Evolutionary conservation across 1,140 invertebrate genomes (phyloP), one percentile per base, ranked within the genome.

Genomic region (Octopus sinensis): DNA sequence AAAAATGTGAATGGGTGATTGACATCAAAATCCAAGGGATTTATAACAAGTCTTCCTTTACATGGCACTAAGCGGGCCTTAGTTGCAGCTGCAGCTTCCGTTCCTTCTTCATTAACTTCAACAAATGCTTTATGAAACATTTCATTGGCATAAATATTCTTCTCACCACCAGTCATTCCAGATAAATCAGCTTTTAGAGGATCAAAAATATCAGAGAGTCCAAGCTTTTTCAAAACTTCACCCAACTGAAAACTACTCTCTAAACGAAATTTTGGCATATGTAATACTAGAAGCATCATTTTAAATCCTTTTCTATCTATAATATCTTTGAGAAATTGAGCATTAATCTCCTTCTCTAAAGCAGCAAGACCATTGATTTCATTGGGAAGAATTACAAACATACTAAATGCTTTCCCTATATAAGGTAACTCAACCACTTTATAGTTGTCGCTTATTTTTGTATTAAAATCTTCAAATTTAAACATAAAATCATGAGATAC

Each of bases 391-490:
- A 90, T 76, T 17, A 91, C 76, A 86, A 94, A 94, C 95, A 98
- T 96, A 81, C 95, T 95, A 73, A 97, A 93, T 51, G 95, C 93
- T 68, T 95, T 93, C 17, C 95, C 94, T 85, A 95, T 92, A 86
- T 96, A 96, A 0, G 94, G 94, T 78, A 96, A 86, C 90, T 96
- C 94, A 5, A 96, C 85, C 3, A 94, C 92, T 84, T 93, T 91
- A 7, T 93, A 92, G 82, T 94, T 92, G 43, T 82, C 62, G 9
- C 53, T 73, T 53, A 54, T 68, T 51, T 77, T 78, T 30, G 73
- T 73, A 83, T 83, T 82, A n/a, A n/a, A n/a, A n/a, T n/a, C n/a
- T n/a, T n/a, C n/a, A n/a, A n/a, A n/a, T n/a, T 4, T 71, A 80
- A 10, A 30, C 23, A 13, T 79, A 43, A 62, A 82, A n/a, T n/a